Evolutionary conservation across 2,888 invertebrate genomes (phyloP).

Genomic region (Mechanitis messenoides): DNA sequence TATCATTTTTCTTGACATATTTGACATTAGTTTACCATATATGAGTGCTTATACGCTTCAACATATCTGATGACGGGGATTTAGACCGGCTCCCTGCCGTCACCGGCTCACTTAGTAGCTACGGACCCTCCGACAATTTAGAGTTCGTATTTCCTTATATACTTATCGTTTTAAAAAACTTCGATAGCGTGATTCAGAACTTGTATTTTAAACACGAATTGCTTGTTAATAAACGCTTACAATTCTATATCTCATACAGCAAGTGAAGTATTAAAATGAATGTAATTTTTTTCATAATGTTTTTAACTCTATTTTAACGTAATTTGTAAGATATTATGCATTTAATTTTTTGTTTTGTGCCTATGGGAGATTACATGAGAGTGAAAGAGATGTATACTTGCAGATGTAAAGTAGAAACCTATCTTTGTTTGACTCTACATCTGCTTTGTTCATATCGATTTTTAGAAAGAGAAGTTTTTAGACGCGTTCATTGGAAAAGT

Average conservation of each 20-base stretch:
- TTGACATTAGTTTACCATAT: conserved; percentile 64
- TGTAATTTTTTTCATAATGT: background rate
- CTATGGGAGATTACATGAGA: conserved; percentile 12
- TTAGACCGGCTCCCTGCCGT: conserved; percentile 66
- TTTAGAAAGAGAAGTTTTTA: conserved; percentile 1
- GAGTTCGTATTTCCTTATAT: conserved; percentile 25
- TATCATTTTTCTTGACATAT: conserved; percentile 59
- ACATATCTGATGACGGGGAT: conserved; percentile 65
- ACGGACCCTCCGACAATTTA: conserved; percentile 55
- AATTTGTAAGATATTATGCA: background rate
- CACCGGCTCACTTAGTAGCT: conserved; percentile 69
- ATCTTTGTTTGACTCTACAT: background rate
- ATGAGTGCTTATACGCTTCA: conserved; percentile 62
- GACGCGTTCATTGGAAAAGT: background rate
- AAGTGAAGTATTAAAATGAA: background rate
- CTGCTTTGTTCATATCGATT: background rate
- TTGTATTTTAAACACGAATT: conserved; percentile 32
- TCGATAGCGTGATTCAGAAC: conserved; percentile 56
- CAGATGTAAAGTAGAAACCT: background rate
- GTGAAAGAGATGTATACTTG: conserved; percentile 19
- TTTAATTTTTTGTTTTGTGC: background rate
- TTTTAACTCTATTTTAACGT: background rate
- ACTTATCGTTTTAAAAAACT: conserved; percentile 38
- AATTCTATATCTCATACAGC: background rate
- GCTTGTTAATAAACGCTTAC: background rate